Conservation (phyloP, 2,888 invertebrate species). For the Alviniconcha strummeri region DNA sequence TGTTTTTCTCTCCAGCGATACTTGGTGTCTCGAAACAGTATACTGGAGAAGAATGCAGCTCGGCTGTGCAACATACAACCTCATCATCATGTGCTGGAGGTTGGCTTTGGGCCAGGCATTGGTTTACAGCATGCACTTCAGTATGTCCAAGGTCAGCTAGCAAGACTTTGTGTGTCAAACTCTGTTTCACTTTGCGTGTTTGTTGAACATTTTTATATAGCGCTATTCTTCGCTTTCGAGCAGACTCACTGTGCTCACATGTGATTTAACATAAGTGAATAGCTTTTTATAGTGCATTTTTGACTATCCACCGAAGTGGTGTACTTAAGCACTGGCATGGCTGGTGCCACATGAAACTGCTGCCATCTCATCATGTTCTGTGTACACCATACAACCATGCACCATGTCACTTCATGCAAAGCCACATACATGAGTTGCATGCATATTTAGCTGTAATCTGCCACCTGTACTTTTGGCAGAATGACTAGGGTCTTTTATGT, state of each 20-base stretch:
- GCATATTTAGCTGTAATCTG: too few relatives aligned
- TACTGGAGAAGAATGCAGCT: constrained; percentile 54
- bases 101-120: constrained; percentile 63
- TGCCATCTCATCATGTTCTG: too few relatives aligned
- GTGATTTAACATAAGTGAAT: too few relatives aligned
- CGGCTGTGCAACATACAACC: constrained; percentile 55
- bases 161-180: neutral
- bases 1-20: constrained; percentile 21
- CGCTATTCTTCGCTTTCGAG: neutral
- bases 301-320: too few relatives aligned
- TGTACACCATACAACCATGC: too few relatives aligned
- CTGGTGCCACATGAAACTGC: too few relatives aligned
- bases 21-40: constrained; percentile 41
- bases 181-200: neutral
- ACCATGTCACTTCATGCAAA: too few relatives aligned
- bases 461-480: too few relatives aligned
- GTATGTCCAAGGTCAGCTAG: constrained; percentile 49
- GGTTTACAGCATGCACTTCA: constrained; percentile 54
- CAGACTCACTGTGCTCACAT: neutral
- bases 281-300: too few relatives aligned
- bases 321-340: too few relatives aligned
- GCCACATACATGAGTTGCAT: too few relatives aligned
- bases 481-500: too few relatives aligned
- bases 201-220: neutral
- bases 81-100: constrained; percentile 58